Conservation (phyloP, 2,113 vertebrate genomes). For the Thalassoma bifasciatum region DNA sequence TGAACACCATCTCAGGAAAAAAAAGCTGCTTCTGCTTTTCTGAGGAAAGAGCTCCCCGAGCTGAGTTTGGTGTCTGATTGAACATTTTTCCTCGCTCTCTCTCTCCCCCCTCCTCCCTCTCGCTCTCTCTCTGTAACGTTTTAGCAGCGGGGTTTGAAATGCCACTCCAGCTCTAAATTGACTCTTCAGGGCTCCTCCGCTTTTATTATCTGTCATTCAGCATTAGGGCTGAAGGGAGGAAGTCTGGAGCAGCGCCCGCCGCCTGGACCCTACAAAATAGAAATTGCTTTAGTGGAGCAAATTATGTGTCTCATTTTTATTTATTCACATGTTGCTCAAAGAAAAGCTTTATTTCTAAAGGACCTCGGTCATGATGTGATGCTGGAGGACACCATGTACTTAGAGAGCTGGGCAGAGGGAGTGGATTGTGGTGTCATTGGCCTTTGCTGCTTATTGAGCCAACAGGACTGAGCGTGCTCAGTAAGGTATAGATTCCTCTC, state of each 20-base stretch:
- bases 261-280: conserved; percentile 34
- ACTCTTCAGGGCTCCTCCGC: conserved; percentile 69
- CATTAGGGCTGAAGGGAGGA: conserved; percentile 58
- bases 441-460: conserved; percentile 1
- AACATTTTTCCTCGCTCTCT: conserved; percentile 16
- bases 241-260: conserved; percentile 16
- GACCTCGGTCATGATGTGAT: neutral
- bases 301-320: conserved; percentile 34
- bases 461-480: neutral
- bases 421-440: neutral
- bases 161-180: conserved; percentile 74
- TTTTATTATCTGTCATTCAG: conserved; percentile 71
- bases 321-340: conserved; percentile 31
- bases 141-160: conserved; percentile 67
- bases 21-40: conserved; percentile 48
- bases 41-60: conserved; percentile 37
- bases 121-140: conserved; percentile 43
- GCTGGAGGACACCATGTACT: neutral
- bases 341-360: conserved; percentile 16
- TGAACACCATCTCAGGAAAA: conserved; percentile 43
- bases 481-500: conserved; percentile 43
- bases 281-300: conserved; percentile 36
- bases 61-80: conserved; percentile 52
- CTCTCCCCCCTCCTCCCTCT: neutral
- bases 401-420: neutral